A percentile compares a stretch with the other conserved stretches of the same genome.
Conservation (phyloP, 2,888 invertebrate genomes). For the Thelaira solivaga region DNA sequence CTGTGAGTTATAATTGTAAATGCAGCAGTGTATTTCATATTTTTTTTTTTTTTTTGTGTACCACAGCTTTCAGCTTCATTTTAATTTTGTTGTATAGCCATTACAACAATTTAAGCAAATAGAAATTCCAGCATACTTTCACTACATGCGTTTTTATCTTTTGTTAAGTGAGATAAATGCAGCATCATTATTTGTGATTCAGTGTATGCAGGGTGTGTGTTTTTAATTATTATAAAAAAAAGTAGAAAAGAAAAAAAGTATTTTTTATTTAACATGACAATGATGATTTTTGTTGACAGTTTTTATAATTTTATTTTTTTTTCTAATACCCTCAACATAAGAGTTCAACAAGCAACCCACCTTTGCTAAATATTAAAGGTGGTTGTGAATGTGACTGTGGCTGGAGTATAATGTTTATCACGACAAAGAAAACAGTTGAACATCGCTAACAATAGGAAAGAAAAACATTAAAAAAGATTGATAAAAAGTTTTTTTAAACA, state of each 20-base stretch:
- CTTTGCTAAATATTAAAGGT: constrained; percentile 7
- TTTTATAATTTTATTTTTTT: constrained; percentile 15
- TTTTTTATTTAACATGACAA: constrained; percentile 31
- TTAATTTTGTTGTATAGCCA: background rate
- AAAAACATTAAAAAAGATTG: constrained; percentile 1
- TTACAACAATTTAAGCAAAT: constrained; percentile 8
- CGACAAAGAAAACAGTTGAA: constrained; percentile 23
- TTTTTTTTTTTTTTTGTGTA: background rate
- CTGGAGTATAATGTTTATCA: constrained; percentile 15
- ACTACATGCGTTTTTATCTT: background rate
- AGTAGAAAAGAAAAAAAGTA: background rate
- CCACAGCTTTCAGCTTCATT: background rate
- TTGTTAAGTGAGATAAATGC: constrained; percentile 13
- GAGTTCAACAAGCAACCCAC: background rate
- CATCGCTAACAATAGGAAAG: background rate
- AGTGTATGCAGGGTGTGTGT: background rate
- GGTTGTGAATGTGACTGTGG: background rate
- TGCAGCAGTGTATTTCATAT: background rate
- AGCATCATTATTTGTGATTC: background rate
- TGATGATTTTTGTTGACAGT: constrained; percentile 47
- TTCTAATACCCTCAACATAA: too few relatives aligned
- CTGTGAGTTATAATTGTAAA: background rate
- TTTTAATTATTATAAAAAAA: constrained; percentile 14
- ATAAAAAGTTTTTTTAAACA: constrained; percentile 53
- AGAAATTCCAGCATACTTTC: background rate